Base-by-base conservation (phyloP, 23 tunicate genomes). In the Botrylloides violaceus region DNA sequence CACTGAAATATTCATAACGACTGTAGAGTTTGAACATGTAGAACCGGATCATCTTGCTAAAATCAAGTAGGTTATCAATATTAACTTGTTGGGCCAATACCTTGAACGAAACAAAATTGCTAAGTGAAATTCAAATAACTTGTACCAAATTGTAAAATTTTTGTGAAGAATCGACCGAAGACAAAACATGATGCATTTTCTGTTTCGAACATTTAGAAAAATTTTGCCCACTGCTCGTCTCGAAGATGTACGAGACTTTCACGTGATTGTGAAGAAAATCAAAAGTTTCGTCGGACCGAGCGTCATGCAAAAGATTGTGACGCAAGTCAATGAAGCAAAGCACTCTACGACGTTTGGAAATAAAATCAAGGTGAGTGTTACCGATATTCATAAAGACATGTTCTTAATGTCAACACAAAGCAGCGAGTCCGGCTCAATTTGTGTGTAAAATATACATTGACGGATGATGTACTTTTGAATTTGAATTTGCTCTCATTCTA, bases 321-420 rank as follows among this genome's bases (percentile, higher is more conserved):
- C 56, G 18, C 56, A 36, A 43, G 32, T 68, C 25, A 36, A 68
- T 19, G 74, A 24, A 24, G 37, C 26, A 18, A 27, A 30, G 37
- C 1, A 53, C 0, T 25, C 58, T 19, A 9, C 58, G 1, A 68
- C 74, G 18, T 68, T 68, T 37, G 58, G 74, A 38, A 21, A 2
- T 9, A 68, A 68, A 68, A 39, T 68, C 21, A 68, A 68, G 58
- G 74, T 68, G 23, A 28, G 1, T 15, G n/a, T n/a, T n/a, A n/a
- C n/a, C n/a, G n/a, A n/a, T n/a, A n/a, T n/a, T n/a, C n/a, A n/a
- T n/a, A n/a, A n/a, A n/a, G n/a, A n/a, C n/a, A n/a, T n/a, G n/a
- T n/a, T n/a, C n/a, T n/a, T n/a, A n/a, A n/a, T n/a, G n/a, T n/a
- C n/a, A n/a, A n/a, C n/a, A n/a, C n/a, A n/a, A n/a, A n/a, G n/a